Evolutionary conservation across 2,888 invertebrate species (phyloP).

Genomic region (Spodoptera littoralis): DNA sequence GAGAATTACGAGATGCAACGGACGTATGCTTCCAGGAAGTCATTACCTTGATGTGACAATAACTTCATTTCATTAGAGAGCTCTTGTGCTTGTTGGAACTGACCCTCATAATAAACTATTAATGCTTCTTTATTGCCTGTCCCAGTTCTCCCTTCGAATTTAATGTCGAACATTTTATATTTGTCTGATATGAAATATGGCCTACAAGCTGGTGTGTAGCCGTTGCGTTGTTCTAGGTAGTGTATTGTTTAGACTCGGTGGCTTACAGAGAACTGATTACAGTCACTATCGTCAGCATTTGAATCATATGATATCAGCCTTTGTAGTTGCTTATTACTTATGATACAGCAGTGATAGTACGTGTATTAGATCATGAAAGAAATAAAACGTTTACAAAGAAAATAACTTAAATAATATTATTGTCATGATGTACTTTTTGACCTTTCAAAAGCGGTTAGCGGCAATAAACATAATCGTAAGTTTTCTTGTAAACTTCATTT

Average conservation of each 20-base stretch:
- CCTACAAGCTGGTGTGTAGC: slow-evolving; percentile 17
- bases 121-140: slow-evolving; percentile 49
- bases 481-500: slow-evolving; percentile 3
- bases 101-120: slow-evolving; percentile 55
- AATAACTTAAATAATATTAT: no score
- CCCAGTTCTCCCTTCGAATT: slow-evolving; percentile 39
- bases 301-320: slow-evolving; percentile 27
- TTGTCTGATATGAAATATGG: slow-evolving; percentile 25
- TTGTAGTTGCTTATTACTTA: slow-evolving; percentile 6
- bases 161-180: slow-evolving; percentile 22
- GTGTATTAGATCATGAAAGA: no score
- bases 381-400: no score
- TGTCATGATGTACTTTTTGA: no score
- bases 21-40: slow-evolving; percentile 65
- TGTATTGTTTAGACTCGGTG: slow-evolving; percentile 36
- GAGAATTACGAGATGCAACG: slow-evolving; percentile 52
- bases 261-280: slow-evolving; percentile 38
- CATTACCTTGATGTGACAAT: slow-evolving; percentile 64
- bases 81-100: slow-evolving; percentile 49
- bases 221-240: slow-evolving; percentile 37
- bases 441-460: no score
- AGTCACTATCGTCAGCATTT: slow-evolving; percentile 29
- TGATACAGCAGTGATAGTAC: no score
- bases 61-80: slow-evolving; percentile 61
- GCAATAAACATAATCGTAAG: no score